These are phyloP conservation scores for Chrysolina americana DNA, from an alignment of 2,888 invertebrate species.

Conservation along the genomic window DNA sequence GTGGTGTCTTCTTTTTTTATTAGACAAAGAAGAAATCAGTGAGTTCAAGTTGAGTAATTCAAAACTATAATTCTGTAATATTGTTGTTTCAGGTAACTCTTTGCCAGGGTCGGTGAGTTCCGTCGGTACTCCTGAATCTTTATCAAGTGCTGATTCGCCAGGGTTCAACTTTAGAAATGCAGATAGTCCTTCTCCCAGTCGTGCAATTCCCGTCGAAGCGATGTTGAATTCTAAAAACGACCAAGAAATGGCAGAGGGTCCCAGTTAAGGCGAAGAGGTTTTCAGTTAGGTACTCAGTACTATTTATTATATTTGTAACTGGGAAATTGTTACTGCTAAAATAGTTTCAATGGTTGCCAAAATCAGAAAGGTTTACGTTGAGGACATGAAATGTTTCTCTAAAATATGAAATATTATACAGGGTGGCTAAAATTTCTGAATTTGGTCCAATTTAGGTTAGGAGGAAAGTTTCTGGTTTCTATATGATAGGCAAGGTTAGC, in stretches of 20 bases:
- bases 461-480: too few relatives aligned
- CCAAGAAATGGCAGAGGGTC: slow-evolving; percentile 68
- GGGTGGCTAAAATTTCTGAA: background rate
- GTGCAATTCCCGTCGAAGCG: slow-evolving; percentile 62
- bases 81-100: slow-evolving; percentile 48
- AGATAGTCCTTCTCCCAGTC: slow-evolving; percentile 73
- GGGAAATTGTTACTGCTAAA: background rate
- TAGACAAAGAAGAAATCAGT: too few relatives aligned
- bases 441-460: too few relatives aligned
- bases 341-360: slow-evolving; percentile 9
- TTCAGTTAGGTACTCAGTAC: background rate
- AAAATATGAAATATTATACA: background rate
- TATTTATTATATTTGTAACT: background rate
- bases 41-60: slow-evolving; percentile 28
- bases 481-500: too few relatives aligned
- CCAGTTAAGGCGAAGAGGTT: slow-evolving; percentile 61
- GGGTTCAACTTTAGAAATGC: slow-evolving; percentile 72
- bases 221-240: slow-evolving; percentile 67
- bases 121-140: slow-evolving; percentile 75
- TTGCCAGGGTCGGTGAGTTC: slow-evolving; percentile 73
- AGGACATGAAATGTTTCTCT: background rate
- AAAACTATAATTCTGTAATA: background rate
- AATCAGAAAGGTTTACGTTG: background rate
- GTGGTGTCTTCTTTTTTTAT: too few relatives aligned
- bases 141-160: slow-evolving; percentile 76